phyloP scores from a whole-genome alignment of 1,140 invertebrate genomes.

The Reticulitermes speratus region DNA sequence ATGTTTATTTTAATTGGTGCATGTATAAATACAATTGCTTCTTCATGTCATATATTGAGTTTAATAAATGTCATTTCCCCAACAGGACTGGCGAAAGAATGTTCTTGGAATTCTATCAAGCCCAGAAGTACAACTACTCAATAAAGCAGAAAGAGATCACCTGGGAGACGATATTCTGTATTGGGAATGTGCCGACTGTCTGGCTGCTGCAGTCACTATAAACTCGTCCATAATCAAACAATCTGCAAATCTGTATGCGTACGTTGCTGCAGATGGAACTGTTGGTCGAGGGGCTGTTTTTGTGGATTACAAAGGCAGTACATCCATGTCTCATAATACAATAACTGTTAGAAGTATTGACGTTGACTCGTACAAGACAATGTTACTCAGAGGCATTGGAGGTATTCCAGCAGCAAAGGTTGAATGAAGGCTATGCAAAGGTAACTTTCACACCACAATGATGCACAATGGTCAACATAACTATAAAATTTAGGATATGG shows the following conservation, averaged over 20 bases:
- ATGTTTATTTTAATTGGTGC: no score
- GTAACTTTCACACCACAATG: no score
- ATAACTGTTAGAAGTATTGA: slow-evolving; percentile 9
- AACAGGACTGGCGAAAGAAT: slow-evolving; percentile 20
- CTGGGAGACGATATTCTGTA: not conserved
- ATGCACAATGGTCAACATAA: no score
- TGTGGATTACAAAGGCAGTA: not conserved
- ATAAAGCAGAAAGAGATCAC: not conserved
- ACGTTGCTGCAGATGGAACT: not conserved
- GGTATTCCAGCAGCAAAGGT: no score
- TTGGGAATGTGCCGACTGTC: not conserved
- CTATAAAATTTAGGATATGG: no score
- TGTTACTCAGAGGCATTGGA: not conserved
- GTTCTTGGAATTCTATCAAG: not conserved
- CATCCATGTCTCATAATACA: not conserved
- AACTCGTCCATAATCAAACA: not conserved
- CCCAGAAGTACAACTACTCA: not conserved
- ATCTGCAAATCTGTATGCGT: not conserved
- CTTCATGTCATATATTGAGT: no score
- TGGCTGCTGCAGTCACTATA: not conserved
- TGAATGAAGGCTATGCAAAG: no score
- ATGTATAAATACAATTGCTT: no score
- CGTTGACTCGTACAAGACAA: not conserved
- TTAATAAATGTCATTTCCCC: no score
- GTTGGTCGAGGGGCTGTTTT: not conserved